Evolutionary conservation across 2,113 vertebrate species (phyloP).

Genomic region (Pelodiscus sinensis): DNA sequence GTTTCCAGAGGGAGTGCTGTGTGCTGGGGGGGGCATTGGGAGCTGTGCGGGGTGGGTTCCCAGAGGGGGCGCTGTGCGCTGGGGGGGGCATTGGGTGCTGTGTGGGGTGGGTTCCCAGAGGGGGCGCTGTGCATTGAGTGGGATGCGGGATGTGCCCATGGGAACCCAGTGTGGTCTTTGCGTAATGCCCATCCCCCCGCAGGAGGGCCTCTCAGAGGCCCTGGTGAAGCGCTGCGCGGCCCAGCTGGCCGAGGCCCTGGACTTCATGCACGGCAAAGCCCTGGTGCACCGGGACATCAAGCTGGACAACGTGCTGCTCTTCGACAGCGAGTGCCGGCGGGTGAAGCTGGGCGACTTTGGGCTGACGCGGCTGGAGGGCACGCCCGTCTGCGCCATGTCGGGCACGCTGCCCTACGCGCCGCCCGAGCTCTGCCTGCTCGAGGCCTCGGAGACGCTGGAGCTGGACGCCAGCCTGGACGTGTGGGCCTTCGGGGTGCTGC

Average conservation of each 20-base stretch:
- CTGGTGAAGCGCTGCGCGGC: constrained; percentile 83
- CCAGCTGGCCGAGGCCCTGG: constrained; percentile 87
- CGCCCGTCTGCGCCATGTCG: constrained; percentile 78
- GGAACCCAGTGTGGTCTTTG: not conserved
- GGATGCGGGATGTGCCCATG: not conserved
- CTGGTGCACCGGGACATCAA: constrained; percentile 94
- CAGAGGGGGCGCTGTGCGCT: not conserved
- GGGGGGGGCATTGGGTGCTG: not conserved
- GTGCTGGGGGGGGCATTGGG: not conserved
- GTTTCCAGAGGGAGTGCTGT: not conserved
- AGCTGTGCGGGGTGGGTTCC: not conserved
- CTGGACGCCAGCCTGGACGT: constrained; percentile 86
- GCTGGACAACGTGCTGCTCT: constrained; percentile 93
- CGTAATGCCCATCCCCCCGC: not conserved
- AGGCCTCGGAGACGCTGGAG: constrained; percentile 69
- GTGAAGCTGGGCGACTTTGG: constrained; percentile 93
- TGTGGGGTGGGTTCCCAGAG: not conserved
- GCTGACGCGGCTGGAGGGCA: constrained; percentile 81
- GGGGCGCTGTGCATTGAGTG: not conserved
- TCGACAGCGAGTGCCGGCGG: constrained; percentile 83
- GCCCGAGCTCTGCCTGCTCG: constrained; percentile 82
- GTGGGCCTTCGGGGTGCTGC: constrained; percentile 89
- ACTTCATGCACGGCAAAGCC: constrained; percentile 88
- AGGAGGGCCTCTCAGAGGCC: constrained; percentile 81
- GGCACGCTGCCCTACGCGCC: constrained; percentile 87